These are phyloP conservation scores for Epinephelus malabaricus DNA, from an alignment of 2,797 vertebrate species.

Conservation along the genomic window DNA sequence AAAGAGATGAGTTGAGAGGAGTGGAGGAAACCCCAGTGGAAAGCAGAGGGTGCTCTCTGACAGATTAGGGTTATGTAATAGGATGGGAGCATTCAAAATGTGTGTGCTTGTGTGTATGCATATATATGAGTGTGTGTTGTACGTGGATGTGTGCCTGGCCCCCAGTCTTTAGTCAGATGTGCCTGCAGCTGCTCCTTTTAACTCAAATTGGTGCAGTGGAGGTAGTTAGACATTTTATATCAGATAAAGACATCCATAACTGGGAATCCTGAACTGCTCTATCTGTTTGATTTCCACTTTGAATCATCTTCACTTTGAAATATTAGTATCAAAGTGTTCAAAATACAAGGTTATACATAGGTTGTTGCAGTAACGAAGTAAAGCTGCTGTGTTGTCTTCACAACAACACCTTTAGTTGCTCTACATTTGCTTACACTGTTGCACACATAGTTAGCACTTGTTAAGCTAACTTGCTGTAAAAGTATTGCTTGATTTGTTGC, in stretches of 20 bases:
- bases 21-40: constrained; percentile 71
- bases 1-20: constrained; percentile 48
- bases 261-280: background rate
- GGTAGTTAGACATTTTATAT: constrained; percentile 5
- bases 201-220: constrained; percentile 45
- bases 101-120: constrained; percentile 6
- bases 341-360: too few species aligned
- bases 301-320: too few species aligned
- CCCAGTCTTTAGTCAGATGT: constrained; percentile 66
- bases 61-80: constrained; percentile 82
- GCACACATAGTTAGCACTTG: too few species aligned
- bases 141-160: constrained; percentile 38
- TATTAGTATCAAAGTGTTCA: too few species aligned
- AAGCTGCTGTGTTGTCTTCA: too few species aligned
- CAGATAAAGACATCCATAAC: background rate
- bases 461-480: too few species aligned
- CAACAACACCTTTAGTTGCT: too few species aligned
- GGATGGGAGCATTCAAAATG: constrained; percentile 64
- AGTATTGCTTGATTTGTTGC: too few species aligned
- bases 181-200: constrained; percentile 70
- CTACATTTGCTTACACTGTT: too few species aligned
- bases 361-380: too few species aligned
- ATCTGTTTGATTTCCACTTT: background rate
- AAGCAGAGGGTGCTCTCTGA: constrained; percentile 69
- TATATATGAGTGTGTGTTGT: constrained; percentile 10